A percentile compares a stretch with the other conserved stretches of the same genome.
Evolutionary conservation across 2,888 invertebrate species (phyloP).

Genomic region (Pilophorus perplexus): DNA sequence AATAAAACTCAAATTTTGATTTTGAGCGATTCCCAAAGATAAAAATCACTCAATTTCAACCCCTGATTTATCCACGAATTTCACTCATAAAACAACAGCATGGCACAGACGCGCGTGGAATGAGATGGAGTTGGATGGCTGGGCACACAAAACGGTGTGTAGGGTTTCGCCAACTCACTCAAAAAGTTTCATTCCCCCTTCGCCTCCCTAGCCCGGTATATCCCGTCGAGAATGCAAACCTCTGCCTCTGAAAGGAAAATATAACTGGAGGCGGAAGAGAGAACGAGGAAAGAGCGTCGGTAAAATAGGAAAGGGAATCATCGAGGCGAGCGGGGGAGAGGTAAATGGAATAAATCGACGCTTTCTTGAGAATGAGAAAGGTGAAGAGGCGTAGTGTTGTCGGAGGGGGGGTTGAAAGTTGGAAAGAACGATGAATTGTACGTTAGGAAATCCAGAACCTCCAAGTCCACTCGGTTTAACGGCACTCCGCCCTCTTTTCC

Average conservation of each 20-base stretch:
- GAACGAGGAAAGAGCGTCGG: constrained; percentile 5
- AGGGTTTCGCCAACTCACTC: constrained; percentile 14
- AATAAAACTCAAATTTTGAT: too few relatives aligned
- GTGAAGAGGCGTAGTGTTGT: not conserved
- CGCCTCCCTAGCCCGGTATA: not conserved
- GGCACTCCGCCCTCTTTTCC: not conserved
- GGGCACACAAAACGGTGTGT: too few relatives aligned
- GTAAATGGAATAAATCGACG: constrained; percentile 29
- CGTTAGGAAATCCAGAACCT: not conserved
- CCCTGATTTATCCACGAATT: too few relatives aligned
- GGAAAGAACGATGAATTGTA: constrained; percentile 22
- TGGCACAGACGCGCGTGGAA: too few relatives aligned
- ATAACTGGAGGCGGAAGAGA: constrained; percentile 18
- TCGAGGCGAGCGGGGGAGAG: not conserved
- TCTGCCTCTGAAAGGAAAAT: not conserved
- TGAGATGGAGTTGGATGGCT: too few relatives aligned
- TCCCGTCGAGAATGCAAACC: constrained; percentile 16
- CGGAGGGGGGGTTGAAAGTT: not conserved
- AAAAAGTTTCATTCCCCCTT: constrained; percentile 9
- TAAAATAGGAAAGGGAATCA: constrained; percentile 16
- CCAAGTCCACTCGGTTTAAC: not conserved
- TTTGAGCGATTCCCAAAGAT: too few relatives aligned
- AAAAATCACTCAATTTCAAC: too few relatives aligned
- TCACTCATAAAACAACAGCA: too few relatives aligned
- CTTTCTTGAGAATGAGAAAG: constrained; percentile 15